Evolutionary conservation across 2,888 invertebrate species (phyloP), one percentile per base, ranked within the genome.

Genomic region (Ditula angustiorana): DNA sequence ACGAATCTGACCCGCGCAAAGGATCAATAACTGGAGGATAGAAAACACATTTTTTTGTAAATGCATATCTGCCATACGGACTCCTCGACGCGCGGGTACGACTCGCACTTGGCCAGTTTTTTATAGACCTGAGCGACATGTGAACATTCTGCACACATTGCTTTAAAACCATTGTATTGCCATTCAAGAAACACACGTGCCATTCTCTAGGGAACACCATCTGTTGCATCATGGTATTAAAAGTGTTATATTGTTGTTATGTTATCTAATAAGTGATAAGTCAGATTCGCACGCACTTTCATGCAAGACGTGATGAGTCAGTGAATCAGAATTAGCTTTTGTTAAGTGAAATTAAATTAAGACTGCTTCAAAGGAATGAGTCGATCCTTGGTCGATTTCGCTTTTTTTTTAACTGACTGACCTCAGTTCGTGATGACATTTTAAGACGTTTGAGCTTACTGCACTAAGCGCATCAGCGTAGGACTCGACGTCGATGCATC

Each of bases 171-270:
- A 58, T 63, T 63, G 63, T 63, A 23, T 24, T 50, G 52, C 66
- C 49, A 56, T 69, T 65, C 61, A 65, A 41, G 35, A 55, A 49
- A 46, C 71, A 41, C 80, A 77, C 78, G 79, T 79, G 81, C 80
- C 74, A 57, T 71, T 71, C 74, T 75, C 71, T 70, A 46, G 60
- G 55, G 63, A 63, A 58, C 47, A 26, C 47, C 52, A 50, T 44
- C 44, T 57, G 50, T 63, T 63, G 57, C 63, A 30, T 58, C 57
- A 63, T 10, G 5, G 13, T 13, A 56, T 4, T 26, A 24, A 56
- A 53, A 35, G 28, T 49, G 26, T 49, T 49, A n/a, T n/a, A n/a
- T n/a, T n/a, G n/a, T n/a, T n/a, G n/a, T n/a, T n/a, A n/a, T n/a
- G n/a, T 47, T 57, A 41, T 26, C 41, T 24, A 30, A 33, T 35